These are phyloP conservation scores for Zaprionus camerounensis DNA, from an alignment of 1,140 invertebrate genomes.

Conservation along the genomic window DNA sequence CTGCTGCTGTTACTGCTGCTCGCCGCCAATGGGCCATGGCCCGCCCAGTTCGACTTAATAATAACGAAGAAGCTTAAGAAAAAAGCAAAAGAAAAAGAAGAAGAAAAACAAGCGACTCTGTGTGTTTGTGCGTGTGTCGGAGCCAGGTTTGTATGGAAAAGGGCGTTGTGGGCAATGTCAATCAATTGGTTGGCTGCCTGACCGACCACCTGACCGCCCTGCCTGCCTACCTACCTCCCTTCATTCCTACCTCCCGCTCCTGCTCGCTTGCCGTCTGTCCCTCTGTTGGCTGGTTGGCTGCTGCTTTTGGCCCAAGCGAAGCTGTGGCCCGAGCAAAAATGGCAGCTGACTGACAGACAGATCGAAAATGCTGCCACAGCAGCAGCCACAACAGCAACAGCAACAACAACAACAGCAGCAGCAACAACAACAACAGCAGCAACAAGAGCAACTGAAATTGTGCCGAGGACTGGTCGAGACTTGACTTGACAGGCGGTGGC, in stretches of 20 bases:
- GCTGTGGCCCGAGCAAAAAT: conserved; percentile 70
- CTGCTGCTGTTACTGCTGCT: background rate
- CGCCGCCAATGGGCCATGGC: conserved; percentile 35
- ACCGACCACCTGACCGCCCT: conserved; percentile 1
- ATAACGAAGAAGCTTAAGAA: background rate
- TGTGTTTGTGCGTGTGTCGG: background rate
- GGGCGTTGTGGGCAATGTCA: conserved; percentile 81
- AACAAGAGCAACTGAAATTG: conserved; percentile 66
- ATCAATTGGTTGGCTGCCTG: conserved; percentile 70
- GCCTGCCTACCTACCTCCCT: background rate
- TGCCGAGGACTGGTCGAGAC: conserved; percentile 58
- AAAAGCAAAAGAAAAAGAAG: background rate
- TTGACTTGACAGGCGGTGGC: conserved; percentile 34
- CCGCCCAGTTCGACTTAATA: conserved; percentile 34
- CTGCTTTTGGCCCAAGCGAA: conserved; percentile 14
- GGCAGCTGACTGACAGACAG: conserved; percentile 81
- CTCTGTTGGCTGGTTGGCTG: conserved; percentile 25
- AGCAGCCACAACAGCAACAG: conserved; percentile 23
- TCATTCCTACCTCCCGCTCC: no score
- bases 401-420: conserved; percentile 26
- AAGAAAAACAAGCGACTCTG: background rate
- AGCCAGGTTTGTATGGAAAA: conserved; percentile 37
- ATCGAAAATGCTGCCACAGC: conserved; percentile 74
- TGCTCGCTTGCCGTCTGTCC: background rate
- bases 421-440: conserved; percentile 32